phyloP scores from a whole-genome alignment of 2,113 vertebrate genomes.

The Ciconia stormi region DNA sequence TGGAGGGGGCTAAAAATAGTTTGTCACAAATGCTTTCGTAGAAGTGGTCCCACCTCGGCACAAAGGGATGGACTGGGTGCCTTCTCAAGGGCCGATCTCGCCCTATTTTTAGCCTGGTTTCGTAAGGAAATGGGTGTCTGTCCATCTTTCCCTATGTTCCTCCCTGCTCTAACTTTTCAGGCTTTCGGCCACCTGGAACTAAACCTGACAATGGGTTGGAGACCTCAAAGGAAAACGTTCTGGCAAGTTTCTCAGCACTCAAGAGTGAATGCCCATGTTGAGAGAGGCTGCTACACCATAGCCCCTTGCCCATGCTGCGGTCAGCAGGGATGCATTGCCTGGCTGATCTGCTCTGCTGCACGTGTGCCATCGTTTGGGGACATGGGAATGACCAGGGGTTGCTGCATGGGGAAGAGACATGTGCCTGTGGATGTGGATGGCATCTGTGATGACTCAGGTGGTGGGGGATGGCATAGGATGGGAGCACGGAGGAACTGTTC shows the following conservation, averaged over 20 bases:
- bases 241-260: background rate
- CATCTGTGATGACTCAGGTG: background rate
- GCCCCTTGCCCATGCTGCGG: too few species aligned
- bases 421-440: background rate
- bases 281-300: background rate
- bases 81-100: background rate
- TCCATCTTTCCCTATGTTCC: background rate
- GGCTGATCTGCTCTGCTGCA: background rate
- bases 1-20: background rate
- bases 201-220: background rate
- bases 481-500: background rate
- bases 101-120: background rate
- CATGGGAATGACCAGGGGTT: background rate
- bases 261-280: background rate
- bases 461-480: background rate
- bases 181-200: background rate
- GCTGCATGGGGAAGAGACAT: background rate
- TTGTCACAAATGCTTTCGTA: background rate
- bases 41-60: background rate
- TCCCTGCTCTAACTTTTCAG: background rate
- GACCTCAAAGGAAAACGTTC: background rate
- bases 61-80: background rate
- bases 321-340: background rate
- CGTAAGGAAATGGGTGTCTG: background rate
- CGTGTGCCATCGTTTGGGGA: accelerated